Conservation (phyloP, 1,140 invertebrate genomes). For the Eubasilissa regina region DNA sequence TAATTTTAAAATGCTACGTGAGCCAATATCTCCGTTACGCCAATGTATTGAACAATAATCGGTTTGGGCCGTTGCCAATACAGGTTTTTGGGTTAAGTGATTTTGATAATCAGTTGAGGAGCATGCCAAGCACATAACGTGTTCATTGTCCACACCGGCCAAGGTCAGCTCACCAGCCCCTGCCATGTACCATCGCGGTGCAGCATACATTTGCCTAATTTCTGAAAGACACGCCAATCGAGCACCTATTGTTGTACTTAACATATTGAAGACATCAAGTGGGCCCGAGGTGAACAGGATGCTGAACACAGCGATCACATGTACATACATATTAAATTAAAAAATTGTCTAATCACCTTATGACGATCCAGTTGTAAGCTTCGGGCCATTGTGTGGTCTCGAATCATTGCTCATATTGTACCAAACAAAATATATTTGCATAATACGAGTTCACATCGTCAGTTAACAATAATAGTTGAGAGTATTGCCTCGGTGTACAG, state of each 20-base stretch:
- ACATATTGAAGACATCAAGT: background rate
- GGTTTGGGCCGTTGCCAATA: background rate
- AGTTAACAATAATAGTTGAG: constrained; percentile 14
- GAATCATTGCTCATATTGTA: background rate
- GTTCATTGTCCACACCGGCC: background rate
- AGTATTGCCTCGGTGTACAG: background rate
- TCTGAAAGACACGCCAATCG: background rate
- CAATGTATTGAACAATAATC: background rate
- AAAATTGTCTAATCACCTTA: background rate
- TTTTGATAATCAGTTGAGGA: background rate
- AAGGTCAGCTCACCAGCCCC: background rate
- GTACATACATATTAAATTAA: background rate
- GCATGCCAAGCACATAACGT: background rate
- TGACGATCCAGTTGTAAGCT: constrained; percentile 2
- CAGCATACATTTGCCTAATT: background rate
- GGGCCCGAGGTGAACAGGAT: constrained; percentile 12
- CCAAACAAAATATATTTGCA: constrained; percentile 10
- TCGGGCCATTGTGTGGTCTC: background rate
- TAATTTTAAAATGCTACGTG: too few species aligned
- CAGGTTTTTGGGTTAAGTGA: constrained; percentile 35
- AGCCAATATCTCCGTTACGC: too few species aligned
- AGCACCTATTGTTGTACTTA: background rate
- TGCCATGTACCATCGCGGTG: background rate
- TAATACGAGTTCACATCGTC: constrained; percentile 8
- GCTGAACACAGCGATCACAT: constrained; percentile 4